Conservation (phyloP, 2,113 vertebrate species). For the Mionectes macconnelli region DNA sequence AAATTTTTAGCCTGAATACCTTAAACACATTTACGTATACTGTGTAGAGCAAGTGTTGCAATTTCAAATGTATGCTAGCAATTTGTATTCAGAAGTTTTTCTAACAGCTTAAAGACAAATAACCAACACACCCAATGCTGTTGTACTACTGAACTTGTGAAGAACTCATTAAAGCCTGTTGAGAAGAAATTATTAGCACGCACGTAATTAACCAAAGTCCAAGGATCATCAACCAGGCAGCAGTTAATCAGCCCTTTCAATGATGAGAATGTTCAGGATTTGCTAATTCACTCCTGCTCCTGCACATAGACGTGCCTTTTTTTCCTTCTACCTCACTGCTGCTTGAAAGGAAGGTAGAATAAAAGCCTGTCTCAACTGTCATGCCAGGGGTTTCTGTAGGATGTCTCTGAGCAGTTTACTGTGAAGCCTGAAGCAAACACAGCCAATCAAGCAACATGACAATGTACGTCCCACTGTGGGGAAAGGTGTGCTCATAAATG, state of each 20-base stretch:
- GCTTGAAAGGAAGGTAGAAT: neutral
- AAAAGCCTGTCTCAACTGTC: neutral
- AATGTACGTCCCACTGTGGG: accelerated
- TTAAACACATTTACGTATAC: neutral
- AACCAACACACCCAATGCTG: neutral
- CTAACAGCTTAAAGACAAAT: neutral
- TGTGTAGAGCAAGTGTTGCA: neutral
- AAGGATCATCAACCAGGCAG: neutral
- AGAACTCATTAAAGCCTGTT: neutral
- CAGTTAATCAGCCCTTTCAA: neutral
- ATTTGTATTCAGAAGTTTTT: neutral
- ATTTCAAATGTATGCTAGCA: neutral
- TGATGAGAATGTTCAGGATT: neutral
- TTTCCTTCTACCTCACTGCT: neutral
- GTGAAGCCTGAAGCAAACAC: neutral
- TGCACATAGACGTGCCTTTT: neutral
- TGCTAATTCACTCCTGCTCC: neutral
- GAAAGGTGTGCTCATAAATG: neutral
- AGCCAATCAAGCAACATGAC: accelerated
- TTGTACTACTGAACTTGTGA: neutral
- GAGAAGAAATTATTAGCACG: neutral
- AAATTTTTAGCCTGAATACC: neutral
- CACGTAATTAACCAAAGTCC: neutral
- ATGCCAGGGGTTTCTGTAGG: neutral
- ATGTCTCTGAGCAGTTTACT: neutral